Base-by-base conservation (phyloP, 2,113 vertebrate genomes). In the Anolis carolinensis region DNA sequence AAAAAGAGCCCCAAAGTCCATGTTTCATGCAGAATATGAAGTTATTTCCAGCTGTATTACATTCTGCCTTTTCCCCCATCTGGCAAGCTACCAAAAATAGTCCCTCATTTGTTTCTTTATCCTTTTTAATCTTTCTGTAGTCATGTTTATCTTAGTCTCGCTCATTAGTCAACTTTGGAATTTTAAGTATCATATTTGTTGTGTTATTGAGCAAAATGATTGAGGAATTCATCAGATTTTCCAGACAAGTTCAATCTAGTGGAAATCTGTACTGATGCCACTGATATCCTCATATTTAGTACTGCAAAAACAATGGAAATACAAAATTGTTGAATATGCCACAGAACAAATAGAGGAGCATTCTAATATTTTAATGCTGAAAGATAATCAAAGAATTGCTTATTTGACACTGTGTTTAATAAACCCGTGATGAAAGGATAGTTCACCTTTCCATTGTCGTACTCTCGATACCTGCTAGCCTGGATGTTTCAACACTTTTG, bases 101-200 rank as follows among this genome's bases (percentile, higher is more conserved):
- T 2, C 27, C 50, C 50, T 55, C 75, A 77, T 77, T 77, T 72
- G 25, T 55, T 55, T 52, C 27, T 50, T 77, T 48, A 77, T n/a
- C n/a, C 44, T 76, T 50, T 16, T n/a, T 13, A 75, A 75, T 30
- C 74, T 55, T 77, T 32, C 75, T 77, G 30, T 77, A 77, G 14
- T 52, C 50, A 55, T 4, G 34, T 30, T 77, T 55, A 77, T 77
- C 75, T 77, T 52, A 50, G n/a, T 77, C 75, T 77, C 13, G 25
- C 50, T n/a, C 44, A 77, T 77, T 77, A 77, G 52, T 77, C 50
- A 77, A 30, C 75, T 14, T 77, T 77, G 50, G 75, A 77, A 77
- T 77, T 77, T 72, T 55, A 77, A 77, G 75, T 32, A 76, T 52
- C 27, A 4, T 77, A 55, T 52, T 18, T 48, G 50, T 76, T 13